Conservation (phyloP, 1,140 invertebrate species). For the Galendromus occidentalis region DNA sequence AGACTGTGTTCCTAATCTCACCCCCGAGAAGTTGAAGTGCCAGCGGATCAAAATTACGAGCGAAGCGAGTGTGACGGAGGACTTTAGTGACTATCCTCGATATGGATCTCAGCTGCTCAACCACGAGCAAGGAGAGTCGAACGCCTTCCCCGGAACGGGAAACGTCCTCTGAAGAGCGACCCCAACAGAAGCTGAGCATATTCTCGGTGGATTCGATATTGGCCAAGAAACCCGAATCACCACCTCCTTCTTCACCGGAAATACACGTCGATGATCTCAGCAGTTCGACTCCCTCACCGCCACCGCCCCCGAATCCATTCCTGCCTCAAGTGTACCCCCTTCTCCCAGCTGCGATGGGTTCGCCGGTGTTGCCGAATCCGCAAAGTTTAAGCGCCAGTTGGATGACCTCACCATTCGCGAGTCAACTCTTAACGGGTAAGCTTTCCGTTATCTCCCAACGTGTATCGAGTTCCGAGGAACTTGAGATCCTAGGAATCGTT, state of each 20-base stretch:
- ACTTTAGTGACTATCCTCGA: background rate
- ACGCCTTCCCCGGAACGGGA: background rate
- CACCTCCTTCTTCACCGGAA: background rate
- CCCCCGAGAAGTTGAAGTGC: background rate
- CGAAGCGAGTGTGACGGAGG: background rate
- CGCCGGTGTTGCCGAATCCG: background rate
- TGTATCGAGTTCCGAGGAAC: too few relatives aligned
- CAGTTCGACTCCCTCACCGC: background rate
- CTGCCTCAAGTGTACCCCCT: background rate
- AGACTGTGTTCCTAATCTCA: too few relatives aligned
- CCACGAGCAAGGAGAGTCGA: background rate
- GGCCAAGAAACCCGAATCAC: background rate
- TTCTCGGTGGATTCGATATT: constrained; percentile 1
- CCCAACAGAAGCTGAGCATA: background rate
- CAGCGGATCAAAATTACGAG: background rate
- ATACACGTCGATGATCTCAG: constrained; percentile 6
- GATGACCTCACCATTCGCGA: background rate
- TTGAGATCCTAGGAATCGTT: too few relatives aligned
- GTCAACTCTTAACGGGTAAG: background rate
- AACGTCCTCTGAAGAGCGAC: constrained; percentile 9
- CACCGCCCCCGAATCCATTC: background rate
- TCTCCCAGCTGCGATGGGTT: background rate
- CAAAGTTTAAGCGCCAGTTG: background rate
- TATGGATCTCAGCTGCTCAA: constrained; percentile 7
- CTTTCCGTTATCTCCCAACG: too few relatives aligned